These are phyloP conservation scores for Gallinago paraguaiae DNA, from an alignment of 2,113 vertebrate genomes.

Conservation along the genomic window DNA sequence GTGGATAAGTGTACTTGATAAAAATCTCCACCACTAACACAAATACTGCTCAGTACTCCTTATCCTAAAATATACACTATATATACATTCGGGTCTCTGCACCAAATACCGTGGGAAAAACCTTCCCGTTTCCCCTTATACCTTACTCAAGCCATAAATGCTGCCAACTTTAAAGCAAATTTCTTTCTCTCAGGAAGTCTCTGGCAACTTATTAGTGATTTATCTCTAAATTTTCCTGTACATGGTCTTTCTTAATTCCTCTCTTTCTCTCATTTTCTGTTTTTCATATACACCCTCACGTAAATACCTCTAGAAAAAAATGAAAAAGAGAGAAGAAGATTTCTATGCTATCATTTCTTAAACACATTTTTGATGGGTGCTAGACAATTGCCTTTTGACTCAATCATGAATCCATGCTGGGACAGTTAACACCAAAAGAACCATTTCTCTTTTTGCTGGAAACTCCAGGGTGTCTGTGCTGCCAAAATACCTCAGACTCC, in stretches of 20 bases:
- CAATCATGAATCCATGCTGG: too few species aligned
- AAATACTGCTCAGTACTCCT: neutral
- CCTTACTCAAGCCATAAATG: neutral
- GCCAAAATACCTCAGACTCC: neutral
- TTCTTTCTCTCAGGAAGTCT: neutral
- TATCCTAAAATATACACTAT: neutral
- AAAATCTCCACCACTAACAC: neutral
- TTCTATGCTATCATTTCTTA: neutral
- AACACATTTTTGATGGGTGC: neutral
- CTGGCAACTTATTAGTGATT: neutral
- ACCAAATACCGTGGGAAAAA: neutral
- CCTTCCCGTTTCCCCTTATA: neutral
- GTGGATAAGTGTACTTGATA: neutral
- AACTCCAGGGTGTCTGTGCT: fast-evolving
- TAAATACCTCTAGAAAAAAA: neutral
- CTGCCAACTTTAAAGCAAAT: fast-evolving
- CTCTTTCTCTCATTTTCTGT: neutral
- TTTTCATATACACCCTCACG: fast-evolving
- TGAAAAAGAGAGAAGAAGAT: neutral
- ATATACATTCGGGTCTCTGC: neutral
- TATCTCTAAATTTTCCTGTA: neutral
- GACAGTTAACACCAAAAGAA: neutral
- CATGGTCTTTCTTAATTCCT: neutral
- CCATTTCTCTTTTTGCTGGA: fast-evolving
- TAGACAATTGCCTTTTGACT: neutral